Conservation (phyloP, 2,113 vertebrate species). For the Cichladusa arquata region DNA sequence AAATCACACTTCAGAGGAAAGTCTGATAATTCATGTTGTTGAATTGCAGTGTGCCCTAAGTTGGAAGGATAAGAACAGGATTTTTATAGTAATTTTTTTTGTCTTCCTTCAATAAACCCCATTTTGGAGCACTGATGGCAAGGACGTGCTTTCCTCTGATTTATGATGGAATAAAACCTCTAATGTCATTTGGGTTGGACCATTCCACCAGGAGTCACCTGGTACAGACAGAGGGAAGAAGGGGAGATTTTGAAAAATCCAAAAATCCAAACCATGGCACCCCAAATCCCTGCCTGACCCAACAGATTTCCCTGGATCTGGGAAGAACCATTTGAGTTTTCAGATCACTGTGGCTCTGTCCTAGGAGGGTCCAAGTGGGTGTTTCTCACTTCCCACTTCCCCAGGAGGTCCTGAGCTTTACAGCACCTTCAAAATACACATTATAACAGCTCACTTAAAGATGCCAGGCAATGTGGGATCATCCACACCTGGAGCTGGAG, state of each 20-base stretch:
- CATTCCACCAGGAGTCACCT: neutral
- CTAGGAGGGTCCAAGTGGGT: neutral
- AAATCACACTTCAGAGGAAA: neutral
- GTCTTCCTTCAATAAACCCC: neutral
- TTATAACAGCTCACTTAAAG: neutral
- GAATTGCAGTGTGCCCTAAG: neutral
- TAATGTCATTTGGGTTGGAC: neutral
- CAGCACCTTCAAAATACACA: neutral
- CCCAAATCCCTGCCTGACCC: neutral
- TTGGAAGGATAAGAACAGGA: neutral
- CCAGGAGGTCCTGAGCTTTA: neutral
- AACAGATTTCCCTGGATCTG: neutral
- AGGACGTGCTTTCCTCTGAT: neutral
- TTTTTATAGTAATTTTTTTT: neutral
- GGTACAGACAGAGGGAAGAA: neutral
- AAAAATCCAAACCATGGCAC: neutral
- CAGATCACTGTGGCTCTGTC: neutral
- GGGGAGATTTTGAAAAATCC: neutral
- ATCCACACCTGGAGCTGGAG: neutral
- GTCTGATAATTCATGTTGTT: accelerated
- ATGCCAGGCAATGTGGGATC: neutral
- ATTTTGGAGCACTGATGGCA: neutral
- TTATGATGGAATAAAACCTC: neutral
- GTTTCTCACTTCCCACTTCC: neutral
- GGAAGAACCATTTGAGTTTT: neutral